Conservation (phyloP, 2,113 vertebrate genomes). For the Paracanthobrama guichenoti region DNA sequence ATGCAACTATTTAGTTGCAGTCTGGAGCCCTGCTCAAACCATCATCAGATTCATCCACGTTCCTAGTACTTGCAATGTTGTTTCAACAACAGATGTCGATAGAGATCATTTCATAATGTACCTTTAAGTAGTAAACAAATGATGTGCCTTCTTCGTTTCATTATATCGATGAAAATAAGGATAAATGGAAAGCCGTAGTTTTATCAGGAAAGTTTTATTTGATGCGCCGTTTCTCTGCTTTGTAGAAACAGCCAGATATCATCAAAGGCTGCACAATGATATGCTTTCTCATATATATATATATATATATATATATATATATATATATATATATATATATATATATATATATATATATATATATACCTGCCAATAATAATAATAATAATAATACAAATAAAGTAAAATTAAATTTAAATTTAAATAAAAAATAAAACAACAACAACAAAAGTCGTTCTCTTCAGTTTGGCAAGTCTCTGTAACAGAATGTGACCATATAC, state of each 20-base stretch:
- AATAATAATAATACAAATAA: too few relatives aligned
- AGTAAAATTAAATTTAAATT: too few relatives aligned
- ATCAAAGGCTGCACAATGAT: slow-evolving; percentile 9
- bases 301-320: slow-evolving; percentile 1
- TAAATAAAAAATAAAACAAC: slow-evolving; percentile 7
- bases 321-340: neutral
- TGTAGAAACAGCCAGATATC: slow-evolving; percentile 20
- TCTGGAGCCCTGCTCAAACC: neutral
- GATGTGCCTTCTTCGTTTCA: neutral
- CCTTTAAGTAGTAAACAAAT: neutral
- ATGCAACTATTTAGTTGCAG: too few relatives aligned
- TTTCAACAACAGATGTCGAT: neutral
- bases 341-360: neutral
- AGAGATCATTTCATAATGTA: neutral
- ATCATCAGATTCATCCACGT: neutral
- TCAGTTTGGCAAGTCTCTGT: neutral
- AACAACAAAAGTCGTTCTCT: slow-evolving; percentile 3
- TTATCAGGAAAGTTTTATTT: slow-evolving; percentile 51
- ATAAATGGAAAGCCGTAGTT: neutral
- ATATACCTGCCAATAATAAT: neutral
- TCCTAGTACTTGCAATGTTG: neutral
- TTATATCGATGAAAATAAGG: neutral
- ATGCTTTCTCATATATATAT: neutral
- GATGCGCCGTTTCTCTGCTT: slow-evolving; percentile 27
- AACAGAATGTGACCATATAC: slow-evolving; percentile 1